A percentile compares a stretch with the other conserved stretches of the same genome.
Conservation (phyloP, 2,888 invertebrate genomes). For the Sarcophaga subvicina region DNA sequence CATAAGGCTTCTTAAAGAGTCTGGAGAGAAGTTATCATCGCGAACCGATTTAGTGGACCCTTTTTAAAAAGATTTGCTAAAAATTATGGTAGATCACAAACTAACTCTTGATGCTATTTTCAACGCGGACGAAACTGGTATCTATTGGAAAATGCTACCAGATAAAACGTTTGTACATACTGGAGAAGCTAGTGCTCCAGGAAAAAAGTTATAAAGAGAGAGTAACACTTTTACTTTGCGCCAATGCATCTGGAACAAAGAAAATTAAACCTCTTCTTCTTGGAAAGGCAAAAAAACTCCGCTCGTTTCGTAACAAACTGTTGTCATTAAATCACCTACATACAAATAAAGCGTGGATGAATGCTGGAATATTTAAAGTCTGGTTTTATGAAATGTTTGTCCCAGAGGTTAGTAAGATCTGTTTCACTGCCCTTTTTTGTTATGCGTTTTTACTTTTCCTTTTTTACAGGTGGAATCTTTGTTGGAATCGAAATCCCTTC, state of each 20-base stretch:
- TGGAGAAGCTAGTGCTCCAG: constrained; percentile 47
- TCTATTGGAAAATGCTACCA: constrained; percentile 49
- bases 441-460: background rate
- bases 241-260: constrained; percentile 41
- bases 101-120: constrained; percentile 21
- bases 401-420: background rate
- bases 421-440: background rate
- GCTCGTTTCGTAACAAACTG: constrained; percentile 34
- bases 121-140: constrained; percentile 42
- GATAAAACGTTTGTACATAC: constrained; percentile 47
- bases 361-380: constrained; percentile 15
- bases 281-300: constrained; percentile 29
- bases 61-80: too few relatives aligned
- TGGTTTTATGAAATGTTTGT: constrained; percentile 22
- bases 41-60: background rate
- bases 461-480: constrained; percentile 19
- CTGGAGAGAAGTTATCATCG: background rate
- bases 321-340: background rate
- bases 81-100: too few relatives aligned
- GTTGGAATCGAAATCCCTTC: background rate
- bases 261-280: constrained; percentile 43
- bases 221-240: constrained; percentile 31
- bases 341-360: constrained; percentile 35
- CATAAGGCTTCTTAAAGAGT: background rate
- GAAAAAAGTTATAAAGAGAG: constrained; percentile 43